Evolutionary conservation across 2,888 invertebrate genomes (phyloP).

Genomic region (Chironomus tentans): DNA sequence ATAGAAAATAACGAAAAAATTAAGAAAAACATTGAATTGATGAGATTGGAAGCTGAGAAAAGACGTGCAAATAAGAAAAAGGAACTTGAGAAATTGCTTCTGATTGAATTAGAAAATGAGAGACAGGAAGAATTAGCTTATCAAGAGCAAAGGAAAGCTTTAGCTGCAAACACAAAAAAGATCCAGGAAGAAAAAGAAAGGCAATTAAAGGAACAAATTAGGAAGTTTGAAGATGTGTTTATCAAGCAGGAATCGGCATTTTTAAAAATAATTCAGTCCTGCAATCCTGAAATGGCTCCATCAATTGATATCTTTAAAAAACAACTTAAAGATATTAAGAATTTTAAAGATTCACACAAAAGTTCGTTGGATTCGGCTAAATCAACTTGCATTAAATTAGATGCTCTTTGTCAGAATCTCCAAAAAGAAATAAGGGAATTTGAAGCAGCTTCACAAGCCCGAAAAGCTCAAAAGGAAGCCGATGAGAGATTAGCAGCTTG

Average conservation of each 20-base stretch:
- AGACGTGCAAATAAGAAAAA: not conserved
- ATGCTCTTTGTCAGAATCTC: not conserved
- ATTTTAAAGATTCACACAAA: not conserved
- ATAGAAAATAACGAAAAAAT: not conserved
- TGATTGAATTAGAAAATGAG: not conserved
- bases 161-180: not conserved
- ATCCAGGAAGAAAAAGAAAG: slow-evolving; percentile 12
- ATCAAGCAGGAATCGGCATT: not conserved
- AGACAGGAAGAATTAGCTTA: not conserved
- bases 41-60: not conserved
- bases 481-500: not conserved
- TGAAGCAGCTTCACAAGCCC: not conserved
- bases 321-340: not conserved
- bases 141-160: not conserved
- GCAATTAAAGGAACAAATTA: not conserved
- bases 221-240: not conserved
- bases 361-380: not conserved
- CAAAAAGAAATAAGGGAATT: not conserved
- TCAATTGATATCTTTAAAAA: not conserved
- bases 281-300: slow-evolving; percentile 2
- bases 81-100: not conserved
- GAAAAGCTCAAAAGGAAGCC: not conserved
- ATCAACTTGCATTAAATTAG: not conserved
- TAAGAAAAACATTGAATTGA: not conserved
- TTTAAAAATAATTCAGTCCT: not conserved